Conservation (phyloP, 2,113 vertebrate species). For the Chaetops frenatus region DNA sequence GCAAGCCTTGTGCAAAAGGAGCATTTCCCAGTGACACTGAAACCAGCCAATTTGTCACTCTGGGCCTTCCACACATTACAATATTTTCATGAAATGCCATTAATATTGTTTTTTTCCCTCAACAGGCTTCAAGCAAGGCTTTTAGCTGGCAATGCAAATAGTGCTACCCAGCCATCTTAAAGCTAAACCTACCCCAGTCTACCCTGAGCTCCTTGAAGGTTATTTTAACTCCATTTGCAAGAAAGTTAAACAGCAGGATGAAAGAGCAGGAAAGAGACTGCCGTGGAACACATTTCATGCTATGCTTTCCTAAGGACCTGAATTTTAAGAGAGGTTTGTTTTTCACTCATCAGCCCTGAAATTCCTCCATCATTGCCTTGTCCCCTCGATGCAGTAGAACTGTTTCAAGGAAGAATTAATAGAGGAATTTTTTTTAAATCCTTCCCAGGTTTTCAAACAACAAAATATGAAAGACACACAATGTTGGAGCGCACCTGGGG, state of each 20-base stretch:
- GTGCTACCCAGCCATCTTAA: slow-evolving; percentile 2
- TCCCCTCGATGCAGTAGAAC: background rate
- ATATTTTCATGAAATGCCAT: background rate
- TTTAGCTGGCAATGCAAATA: background rate
- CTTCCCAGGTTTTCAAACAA: background rate
- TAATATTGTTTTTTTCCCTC: background rate
- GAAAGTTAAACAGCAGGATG: background rate
- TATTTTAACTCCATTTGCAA: background rate
- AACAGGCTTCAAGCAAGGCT: background rate
- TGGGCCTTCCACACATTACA: slow-evolving; percentile 2
- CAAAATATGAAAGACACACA: background rate
- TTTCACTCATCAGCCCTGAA: background rate
- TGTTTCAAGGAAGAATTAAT: background rate
- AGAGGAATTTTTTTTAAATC: background rate
- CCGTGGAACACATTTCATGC: background rate
- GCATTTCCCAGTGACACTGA: background rate
- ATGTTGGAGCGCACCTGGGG: background rate
- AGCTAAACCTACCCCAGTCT: background rate
- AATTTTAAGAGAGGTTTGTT: background rate
- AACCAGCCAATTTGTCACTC: background rate
- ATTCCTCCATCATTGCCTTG: background rate
- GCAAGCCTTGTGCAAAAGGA: slow-evolving; percentile 3
- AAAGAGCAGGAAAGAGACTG: background rate
- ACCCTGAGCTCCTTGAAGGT: background rate
- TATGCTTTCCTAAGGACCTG: background rate